These are phyloP conservation scores for Chaetophractus vellerosus DNA, from an alignment of 2,797 vertebrate species.

Conservation along the genomic window DNA sequence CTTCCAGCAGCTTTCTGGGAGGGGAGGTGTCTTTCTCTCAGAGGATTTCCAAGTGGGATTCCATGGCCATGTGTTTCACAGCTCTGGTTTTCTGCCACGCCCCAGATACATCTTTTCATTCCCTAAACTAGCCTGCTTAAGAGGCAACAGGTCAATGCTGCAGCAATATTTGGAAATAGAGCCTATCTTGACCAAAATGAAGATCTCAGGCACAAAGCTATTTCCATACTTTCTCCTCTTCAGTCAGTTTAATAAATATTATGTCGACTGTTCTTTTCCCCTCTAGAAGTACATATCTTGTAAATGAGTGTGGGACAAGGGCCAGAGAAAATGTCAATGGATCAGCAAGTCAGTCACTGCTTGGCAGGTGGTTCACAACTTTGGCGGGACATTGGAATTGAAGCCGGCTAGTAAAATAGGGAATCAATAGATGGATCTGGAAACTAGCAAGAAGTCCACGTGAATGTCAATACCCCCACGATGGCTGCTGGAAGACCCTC, in stretches of 20 bases:
- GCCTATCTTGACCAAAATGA: background rate
- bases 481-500: too few relatives aligned
- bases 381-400: background rate
- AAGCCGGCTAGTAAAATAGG: too few relatives aligned
- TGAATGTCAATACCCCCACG: too few relatives aligned
- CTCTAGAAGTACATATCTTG: background rate
- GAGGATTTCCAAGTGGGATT: too few relatives aligned
- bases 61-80: too few relatives aligned
- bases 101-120: too few relatives aligned
- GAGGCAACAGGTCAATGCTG: background rate
- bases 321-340: background rate
- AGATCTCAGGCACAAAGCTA: conserved; percentile 6
- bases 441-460: too few relatives aligned
- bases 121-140: too few relatives aligned
- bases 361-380: background rate
- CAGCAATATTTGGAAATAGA: conserved; percentile 9
- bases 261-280: background rate
- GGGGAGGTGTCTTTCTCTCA: too few relatives aligned
- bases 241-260: conserved; percentile 29
- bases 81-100: too few relatives aligned
- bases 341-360: background rate
- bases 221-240: background rate
- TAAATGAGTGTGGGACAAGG: background rate
- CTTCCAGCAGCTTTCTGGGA: too few relatives aligned
- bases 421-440: too few relatives aligned